Evolutionary conservation across 2,113 vertebrate species (phyloP).

Genomic region (Centropus bengalensis): DNA sequence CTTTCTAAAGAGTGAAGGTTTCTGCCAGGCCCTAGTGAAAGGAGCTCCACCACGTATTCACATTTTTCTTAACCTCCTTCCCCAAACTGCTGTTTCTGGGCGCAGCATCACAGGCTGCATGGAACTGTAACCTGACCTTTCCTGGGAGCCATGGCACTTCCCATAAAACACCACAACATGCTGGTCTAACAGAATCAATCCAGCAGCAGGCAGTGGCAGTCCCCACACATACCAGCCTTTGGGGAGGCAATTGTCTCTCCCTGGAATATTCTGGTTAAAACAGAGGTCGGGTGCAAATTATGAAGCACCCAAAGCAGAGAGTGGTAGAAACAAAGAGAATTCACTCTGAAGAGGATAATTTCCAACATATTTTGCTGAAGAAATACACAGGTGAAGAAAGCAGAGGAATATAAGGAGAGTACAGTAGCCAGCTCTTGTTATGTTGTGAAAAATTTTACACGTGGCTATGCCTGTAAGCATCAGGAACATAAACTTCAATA

Average conservation of each 20-base stretch:
- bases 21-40: background rate
- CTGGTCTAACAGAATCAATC: background rate
- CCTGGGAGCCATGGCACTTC: background rate
- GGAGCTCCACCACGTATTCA: background rate
- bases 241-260: background rate
- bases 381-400: background rate
- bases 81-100: background rate
- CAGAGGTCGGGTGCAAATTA: background rate
- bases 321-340: background rate
- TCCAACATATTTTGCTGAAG: background rate
- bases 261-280: background rate
- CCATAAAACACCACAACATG: accelerated
- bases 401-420: background rate
- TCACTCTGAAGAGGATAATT: background rate
- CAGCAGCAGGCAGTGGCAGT: background rate
- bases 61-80: background rate
- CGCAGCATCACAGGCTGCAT: background rate
- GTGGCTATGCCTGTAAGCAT: background rate
- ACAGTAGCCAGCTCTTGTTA: background rate
- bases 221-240: accelerated
- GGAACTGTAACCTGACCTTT: background rate
- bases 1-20: background rate
- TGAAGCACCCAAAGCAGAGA: background rate
- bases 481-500: background rate
- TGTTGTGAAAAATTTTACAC: background rate